Evolutionary conservation across 2,113 vertebrate genomes (phyloP), one percentile per base, ranked within the genome.

Genomic region (Chunga burmeisteri): DNA sequence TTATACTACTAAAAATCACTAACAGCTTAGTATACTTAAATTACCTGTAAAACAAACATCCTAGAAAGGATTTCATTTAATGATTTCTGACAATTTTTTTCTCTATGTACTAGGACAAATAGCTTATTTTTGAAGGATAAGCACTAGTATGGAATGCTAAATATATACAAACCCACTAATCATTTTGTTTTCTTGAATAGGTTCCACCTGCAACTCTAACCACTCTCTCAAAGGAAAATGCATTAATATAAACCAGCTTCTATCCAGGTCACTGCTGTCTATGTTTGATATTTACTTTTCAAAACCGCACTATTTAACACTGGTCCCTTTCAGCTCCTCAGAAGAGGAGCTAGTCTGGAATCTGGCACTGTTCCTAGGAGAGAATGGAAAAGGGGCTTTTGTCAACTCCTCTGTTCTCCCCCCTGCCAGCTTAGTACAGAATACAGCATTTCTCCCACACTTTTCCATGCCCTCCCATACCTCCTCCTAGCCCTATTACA

Each of bases 381-480:
- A 91, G 47, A 94, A 87, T 34, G 94, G 92, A 86, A 93, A 90
- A 92, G 52, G n/a, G n/a, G 65, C 80, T 95, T 93, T 86, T 89
- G 80, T 92, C 84, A 89, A 3, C 77, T 92, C 20, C 49, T 78
- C 83, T 71, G 46, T 52, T 89, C 83, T 70, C 53, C 56, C 38
- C 34, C 21, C 47, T 30, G 52, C 32, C 77, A 84, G 49, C 49
- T 87, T 16, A 40, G 49, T n/a, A 81, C 72, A 81, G 61, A 88
- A 80, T 70, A 67, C 40, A 84, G 32, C 25, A 30, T 79, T 86
- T 92, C 68, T 92, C 90, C 53, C 84, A 65, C 71, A 52, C 36
- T 56, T 79, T 66, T 61, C 59, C 13, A 2, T 63, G 56, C 40
- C 30, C 30, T 88, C 55, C 42, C 77, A 75, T 36, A 86, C 27